Conservation (phyloP, 2,888 invertebrate genomes). For the Pimpla rufipes region DNA sequence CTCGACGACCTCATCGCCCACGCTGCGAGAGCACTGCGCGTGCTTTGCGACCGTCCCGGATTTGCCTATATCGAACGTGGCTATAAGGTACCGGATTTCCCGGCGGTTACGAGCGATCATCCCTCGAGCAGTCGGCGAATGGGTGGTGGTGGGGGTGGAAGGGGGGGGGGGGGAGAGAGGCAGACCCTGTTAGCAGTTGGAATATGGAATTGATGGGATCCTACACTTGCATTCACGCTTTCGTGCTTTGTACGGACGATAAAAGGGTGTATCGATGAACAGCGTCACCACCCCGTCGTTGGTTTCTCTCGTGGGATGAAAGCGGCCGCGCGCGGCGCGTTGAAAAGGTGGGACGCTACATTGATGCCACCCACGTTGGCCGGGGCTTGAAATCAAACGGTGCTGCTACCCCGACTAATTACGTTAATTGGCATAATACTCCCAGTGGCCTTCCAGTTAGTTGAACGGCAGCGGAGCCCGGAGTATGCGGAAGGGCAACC, state of each 20-base stretch:
- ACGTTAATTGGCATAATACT: slow-evolving; percentile 81
- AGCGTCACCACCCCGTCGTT: slow-evolving; percentile 1
- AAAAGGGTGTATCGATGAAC: slow-evolving; percentile 29
- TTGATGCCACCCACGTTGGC: slow-evolving; percentile 36
- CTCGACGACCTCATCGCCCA: slow-evolving; percentile 20
- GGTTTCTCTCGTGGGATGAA: slow-evolving; percentile 14
- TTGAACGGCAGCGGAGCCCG: slow-evolving; percentile 54
- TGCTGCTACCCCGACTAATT: slow-evolving; percentile 75
- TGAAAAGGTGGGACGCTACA: slow-evolving; percentile 44
- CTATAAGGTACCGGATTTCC: slow-evolving; percentile 46
- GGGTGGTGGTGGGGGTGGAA: too few relatives aligned
- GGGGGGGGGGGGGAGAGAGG: neutral
- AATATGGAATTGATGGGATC: slow-evolving; percentile 24
- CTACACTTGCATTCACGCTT: neutral
- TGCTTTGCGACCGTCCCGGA: slow-evolving; percentile 9
- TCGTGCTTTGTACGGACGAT: neutral
- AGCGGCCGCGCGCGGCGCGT: neutral
- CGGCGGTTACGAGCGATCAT: slow-evolving; percentile 53
- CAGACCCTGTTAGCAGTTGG: neutral
- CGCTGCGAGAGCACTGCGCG: neutral
- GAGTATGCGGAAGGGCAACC: neutral
- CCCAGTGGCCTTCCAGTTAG: slow-evolving; percentile 74
- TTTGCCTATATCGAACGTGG: slow-evolving; percentile 51
- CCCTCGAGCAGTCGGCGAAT: slow-evolving; percentile 26
- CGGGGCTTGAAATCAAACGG: slow-evolving; percentile 71